Base-by-base conservation (phyloP, 2,888 invertebrate species). In the Cryptosula pallasiana region DNA sequence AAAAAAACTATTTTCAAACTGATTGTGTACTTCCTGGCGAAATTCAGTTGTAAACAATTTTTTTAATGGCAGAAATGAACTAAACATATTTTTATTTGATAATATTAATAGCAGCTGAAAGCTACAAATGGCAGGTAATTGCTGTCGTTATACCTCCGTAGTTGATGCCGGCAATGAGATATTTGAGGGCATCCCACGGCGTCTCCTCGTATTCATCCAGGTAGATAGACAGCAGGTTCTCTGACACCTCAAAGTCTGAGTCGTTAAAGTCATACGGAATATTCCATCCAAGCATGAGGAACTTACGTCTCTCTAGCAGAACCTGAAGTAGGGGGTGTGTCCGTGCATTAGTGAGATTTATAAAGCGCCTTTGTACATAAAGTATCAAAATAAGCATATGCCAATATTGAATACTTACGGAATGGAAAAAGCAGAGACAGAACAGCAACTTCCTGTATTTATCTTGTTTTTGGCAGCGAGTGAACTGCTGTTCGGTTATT, bases 251-350 rank as follows among this genome's bases (percentile, higher is more conserved):
- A 86, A 94, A 94, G 83, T 94, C 94, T 0, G 94, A 91, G 83
- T 94, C 93, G 79, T 94, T 94, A 83, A 94, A 94, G 84, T 92
- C 92, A 80, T 94, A 94, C 45, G 91, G 87, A 1, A 92, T 91
- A 82, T 94, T 94, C 91, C 94, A 94, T 0, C 94, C 94, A 35
- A 94, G 88, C 85, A 92, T 91, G 70, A 92, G 89, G 86, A 94
- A 94, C 81, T 94, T 90, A 81, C 91, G 92, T 71, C 94, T 87
- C 76, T 94, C 94, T 75, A 94, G 87, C 2, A 94, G 87, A 23
- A 63, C 63, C 63, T 63, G 32, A 5, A 5, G n/a, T 16, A 16
- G 57, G 57, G n/a, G n/a, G n/a, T n/a, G n/a, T n/a, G n/a, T n/a
- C n/a, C n/a, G n/a, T n/a, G n/a, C n/a, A n/a, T n/a, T n/a, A n/a